Percentiles rank a stretch among this genome's conserved stretches.
These are phyloP conservation scores for Mus pahari DNA, from an alignment of 2,113 vertebrate species.

Conservation along the genomic window DNA sequence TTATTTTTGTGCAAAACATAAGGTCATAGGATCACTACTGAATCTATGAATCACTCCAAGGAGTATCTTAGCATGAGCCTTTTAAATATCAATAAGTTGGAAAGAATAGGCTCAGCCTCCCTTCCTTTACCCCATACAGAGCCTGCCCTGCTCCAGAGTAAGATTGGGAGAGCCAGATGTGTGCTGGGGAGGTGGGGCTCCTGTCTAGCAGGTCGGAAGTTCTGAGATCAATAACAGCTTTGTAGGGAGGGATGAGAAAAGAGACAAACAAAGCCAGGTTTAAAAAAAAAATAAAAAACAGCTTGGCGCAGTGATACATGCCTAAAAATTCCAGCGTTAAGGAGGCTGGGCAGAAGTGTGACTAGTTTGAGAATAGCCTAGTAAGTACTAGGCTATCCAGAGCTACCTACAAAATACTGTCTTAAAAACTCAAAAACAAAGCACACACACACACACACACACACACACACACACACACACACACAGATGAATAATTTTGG, in stretches of 20 bases:
- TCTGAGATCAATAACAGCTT: neutral
- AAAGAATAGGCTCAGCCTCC: neutral
- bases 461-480: too few relatives aligned
- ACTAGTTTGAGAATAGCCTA: neutral
- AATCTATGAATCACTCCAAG: slow-evolving; percentile 40
- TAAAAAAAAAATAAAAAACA: neutral
- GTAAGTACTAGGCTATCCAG: neutral
- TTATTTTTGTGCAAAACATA: neutral
- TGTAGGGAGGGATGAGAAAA: neutral
- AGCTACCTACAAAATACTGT: neutral
- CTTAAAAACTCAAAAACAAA: neutral
- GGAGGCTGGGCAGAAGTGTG: neutral
- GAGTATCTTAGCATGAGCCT: neutral
- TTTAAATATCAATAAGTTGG: slow-evolving; percentile 40
- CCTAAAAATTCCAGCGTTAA: neutral
- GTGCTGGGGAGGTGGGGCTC: neutral
- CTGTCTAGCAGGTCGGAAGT: neutral
- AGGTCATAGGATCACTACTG: neutral
- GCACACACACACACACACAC: too few relatives aligned
- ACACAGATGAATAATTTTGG: neutral
- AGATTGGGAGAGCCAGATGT: neutral
- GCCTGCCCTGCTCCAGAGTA: neutral
- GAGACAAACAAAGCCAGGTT: neutral
- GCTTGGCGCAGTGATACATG: neutral
- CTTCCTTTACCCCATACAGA: neutral